phyloP scores from a whole-genome alignment of 2,888 invertebrate genomes.

The Syrista parreyssii region DNA sequence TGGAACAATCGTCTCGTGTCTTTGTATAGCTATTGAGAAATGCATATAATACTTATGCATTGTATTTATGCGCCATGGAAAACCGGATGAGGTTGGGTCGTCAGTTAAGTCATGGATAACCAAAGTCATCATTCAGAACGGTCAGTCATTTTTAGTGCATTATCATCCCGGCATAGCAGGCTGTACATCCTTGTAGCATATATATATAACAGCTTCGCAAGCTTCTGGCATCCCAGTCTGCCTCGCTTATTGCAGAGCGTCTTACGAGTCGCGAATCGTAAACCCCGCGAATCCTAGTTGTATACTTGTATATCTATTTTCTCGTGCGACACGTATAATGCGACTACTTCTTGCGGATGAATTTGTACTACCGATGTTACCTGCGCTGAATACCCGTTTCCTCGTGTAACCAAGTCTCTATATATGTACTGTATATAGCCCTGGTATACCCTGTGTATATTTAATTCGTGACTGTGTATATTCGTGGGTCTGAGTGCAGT shows the following conservation, averaged over 20 bases:
- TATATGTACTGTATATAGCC: background rate
- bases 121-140: background rate
- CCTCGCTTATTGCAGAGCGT: background rate
- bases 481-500: background rate
- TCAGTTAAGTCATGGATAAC: background rate
- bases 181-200: background rate
- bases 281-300: background rate
- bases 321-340: conserved; percentile 2
- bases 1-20: background rate
- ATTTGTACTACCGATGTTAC: conserved; percentile 2
- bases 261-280: background rate
- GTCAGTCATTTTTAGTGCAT: conserved; percentile 40
- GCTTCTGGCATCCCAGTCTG: background rate
- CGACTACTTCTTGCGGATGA: background rate
- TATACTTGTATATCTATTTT: conserved; percentile 1
- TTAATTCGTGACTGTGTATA: background rate
- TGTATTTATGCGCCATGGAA: background rate
- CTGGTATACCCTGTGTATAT: background rate
- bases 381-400: background rate
- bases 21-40: background rate
- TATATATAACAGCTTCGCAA: background rate
- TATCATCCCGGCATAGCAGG: conserved; percentile 28
- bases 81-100: background rate
- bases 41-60: background rate
- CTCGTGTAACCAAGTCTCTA: background rate